Conservation (phyloP, 2,888 invertebrate species). For the Harpalus rubripes region DNA sequence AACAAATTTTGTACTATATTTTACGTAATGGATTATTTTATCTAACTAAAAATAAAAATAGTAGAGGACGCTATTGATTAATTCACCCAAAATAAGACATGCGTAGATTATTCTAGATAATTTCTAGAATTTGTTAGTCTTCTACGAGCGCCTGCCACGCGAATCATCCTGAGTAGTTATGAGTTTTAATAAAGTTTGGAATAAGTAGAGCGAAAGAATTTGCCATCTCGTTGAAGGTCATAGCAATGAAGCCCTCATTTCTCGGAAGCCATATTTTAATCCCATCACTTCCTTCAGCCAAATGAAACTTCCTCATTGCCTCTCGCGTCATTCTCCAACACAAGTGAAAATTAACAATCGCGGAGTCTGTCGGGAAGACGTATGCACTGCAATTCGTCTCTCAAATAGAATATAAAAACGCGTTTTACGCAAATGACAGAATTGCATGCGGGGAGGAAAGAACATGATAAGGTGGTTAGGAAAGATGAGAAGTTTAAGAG, state of each 20-base stretch:
- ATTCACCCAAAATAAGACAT: no score
- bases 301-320: conserved; percentile 43
- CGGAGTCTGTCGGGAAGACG: conserved; percentile 13
- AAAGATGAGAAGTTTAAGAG: neutral
- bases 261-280: conserved; percentile 44
- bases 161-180: conserved; percentile 13
- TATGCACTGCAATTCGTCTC: conserved; percentile 42
- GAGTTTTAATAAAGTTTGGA: conserved; percentile 30
- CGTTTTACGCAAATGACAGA: conserved; percentile 34
- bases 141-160: neutral
- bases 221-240: conserved; percentile 26
- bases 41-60: no score
- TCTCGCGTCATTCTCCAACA: conserved; percentile 22
- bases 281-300: conserved; percentile 39
- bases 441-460: conserved; percentile 1
- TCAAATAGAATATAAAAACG: conserved; percentile 43
- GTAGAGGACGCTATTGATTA: no score
- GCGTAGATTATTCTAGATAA: no score
- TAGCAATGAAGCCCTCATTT: conserved; percentile 26
- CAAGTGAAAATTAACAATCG: conserved; percentile 56
- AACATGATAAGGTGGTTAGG: neutral
- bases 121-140: no score
- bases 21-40: no score
- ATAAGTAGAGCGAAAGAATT: conserved; percentile 34
- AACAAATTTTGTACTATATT: no score